Base-by-base conservation (phyloP, 2,888 invertebrate genomes). In the Mesorhabditis belari region DNA sequence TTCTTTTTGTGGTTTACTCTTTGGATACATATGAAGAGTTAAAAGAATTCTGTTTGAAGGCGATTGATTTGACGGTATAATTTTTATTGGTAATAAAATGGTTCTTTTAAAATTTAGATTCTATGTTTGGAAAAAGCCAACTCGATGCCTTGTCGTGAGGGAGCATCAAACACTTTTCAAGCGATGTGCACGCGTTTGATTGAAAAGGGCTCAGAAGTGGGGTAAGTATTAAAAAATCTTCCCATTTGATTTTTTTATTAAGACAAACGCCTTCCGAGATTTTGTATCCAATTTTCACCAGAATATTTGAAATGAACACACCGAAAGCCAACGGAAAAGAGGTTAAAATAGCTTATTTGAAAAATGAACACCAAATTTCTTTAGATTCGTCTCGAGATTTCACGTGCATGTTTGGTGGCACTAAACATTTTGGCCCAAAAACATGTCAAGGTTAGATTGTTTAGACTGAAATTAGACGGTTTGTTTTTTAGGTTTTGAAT, bases 351-450 rank as follows among this genome's bases (percentile, higher is more conserved):
- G 2, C n/a, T 51, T 9, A n/a, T 17, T n/a, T 23, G 49, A n/a
- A n/a, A n/a, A n/a, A n/a, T n/a, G n/a, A n/a, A n/a, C 9, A 29
- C 26, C 29, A 23, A 19, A 2, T 28, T 57, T 4, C 49, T 52
- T 1, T 62, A 65, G 24, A 61, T 72, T 64, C 58, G 61, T 6
- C 44, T 77, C 51, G 58, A 65, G 21, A 63, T 62, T 19, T 67
- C 74, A 17, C 62, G 75, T 12, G 67, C 74, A 2, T 58, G 69
- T 25, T 61, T 79, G 29, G 76, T 76, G 24, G 76, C 78, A 17
- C 60, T 75, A 24, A 79, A 77, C 62, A 74, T 79, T 49, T 65
- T 79, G n/a, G 70, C 73, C 26, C 73, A 76, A 63, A 77, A 77
- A 58, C 72, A 73, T 50, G 61, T 77, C 28, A 71, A 67, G 50